Evolutionary conservation across 2,797 vertebrate species (phyloP), one percentile per base, ranked within the genome.

Genomic region (Coregonus ussuriensis): DNA sequence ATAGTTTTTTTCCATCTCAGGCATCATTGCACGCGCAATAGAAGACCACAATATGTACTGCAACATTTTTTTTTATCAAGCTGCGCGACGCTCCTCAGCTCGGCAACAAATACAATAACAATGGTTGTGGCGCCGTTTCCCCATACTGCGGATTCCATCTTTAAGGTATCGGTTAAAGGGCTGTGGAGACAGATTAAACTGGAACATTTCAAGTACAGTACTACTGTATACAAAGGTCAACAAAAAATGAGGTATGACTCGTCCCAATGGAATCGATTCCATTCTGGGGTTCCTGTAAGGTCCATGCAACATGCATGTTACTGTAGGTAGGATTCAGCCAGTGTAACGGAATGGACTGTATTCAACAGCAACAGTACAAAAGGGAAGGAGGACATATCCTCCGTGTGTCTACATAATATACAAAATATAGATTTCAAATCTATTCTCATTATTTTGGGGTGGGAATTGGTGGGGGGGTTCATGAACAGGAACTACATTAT

Each of bases 251-350:
- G 84, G 83, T 85, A 85, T 70, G 69, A 84, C 69, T 71, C 81
- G 74, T 72, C 80, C 73, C 37, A 71, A 80, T 67, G 74, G 72
- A 67, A 74, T 75, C 59, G 75, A 77, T 72, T 81, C 78, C 85
- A 86, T 72, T 67, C 76, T n/a, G 63, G 63, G 75, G 71, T 82
- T 74, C 13, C 21, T 82, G 81, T 73, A 77, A 77, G 80, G 67
- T 80, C 84, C 89, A 84, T 89, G 86, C 88, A 87, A 85, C 87
- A 88, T 88, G 88, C 86, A 86, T 86, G 85, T 81, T 69, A 85
- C 74, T 41, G 71, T 79, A 75, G 41, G 70, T 18, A 74, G 71
- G 79, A 74, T 71, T 77, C 29, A 3, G 9, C 72, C 25, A 71
- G 1, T 56, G 53, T 75, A 53, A 72, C 83, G 67, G 77, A 80